Conservation (phyloP, 64 coral and sea anemone genomes). For the Stichodactyla helianthus region DNA sequence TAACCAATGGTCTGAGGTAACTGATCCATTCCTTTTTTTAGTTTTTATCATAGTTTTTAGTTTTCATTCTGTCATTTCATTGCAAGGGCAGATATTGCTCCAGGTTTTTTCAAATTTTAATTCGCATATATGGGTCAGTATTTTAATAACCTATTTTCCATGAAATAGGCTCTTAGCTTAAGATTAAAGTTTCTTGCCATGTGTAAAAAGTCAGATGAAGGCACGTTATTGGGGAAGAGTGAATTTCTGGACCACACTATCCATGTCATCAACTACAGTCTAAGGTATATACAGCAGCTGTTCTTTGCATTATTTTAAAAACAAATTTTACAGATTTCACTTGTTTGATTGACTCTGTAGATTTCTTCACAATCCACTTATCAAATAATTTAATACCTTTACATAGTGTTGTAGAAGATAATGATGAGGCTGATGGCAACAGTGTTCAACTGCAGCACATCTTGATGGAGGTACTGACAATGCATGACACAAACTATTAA, state of each 20-base stretch:
- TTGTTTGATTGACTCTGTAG: no score
- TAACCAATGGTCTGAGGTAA: slow-evolving; percentile 71
- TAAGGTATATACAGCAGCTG: background rate
- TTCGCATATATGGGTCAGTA: no score
- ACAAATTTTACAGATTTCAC: no score
- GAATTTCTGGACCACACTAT: background rate
- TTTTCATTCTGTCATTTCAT: background rate
- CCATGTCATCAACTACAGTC: slow-evolving; percentile 4
- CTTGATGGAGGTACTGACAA: background rate
- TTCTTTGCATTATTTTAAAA: no score
- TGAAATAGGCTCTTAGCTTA: slow-evolving; percentile 35
- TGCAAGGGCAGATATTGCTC: no score
- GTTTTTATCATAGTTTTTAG: background rate
- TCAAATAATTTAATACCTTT: background rate
- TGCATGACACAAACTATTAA: background rate
- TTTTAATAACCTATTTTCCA: background rate
- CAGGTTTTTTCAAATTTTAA: no score
- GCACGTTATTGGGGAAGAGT: background rate
- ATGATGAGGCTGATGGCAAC: background rate
- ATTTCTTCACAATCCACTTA: background rate
- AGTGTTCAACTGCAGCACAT: background rate
- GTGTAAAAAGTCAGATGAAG: background rate
- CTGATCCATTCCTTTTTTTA: background rate
- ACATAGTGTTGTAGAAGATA: background rate
- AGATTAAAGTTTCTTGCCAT: slow-evolving; percentile 35